These are phyloP conservation scores for Chamaea fasciata DNA, from an alignment of 2,113 vertebrate genomes.

Conservation along the genomic window DNA sequence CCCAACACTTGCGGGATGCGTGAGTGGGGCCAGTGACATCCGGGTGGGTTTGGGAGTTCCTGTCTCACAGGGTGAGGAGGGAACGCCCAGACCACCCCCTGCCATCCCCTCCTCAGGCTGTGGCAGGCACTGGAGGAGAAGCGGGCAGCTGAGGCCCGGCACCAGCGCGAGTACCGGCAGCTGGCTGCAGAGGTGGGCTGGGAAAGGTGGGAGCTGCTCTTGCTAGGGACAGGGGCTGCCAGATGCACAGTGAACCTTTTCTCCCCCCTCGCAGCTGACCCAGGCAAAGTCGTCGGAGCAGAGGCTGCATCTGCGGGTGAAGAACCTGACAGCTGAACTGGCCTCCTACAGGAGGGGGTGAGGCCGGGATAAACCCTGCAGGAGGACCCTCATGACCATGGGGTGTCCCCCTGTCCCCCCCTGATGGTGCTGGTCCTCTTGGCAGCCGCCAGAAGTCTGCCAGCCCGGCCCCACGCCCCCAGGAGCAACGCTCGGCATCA, in stretches of 20 bases:
- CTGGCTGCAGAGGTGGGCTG: not conserved
- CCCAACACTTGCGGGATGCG: not conserved
- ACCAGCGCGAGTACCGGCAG: not conserved
- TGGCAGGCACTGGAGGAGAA: not conserved
- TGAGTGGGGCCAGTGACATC: not conserved
- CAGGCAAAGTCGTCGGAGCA: not conserved
- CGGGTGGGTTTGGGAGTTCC: not conserved
- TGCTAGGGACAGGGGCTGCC: not conserved
- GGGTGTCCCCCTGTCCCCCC: not conserved
- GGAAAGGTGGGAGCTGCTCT: not conserved
- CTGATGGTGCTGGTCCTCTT: not conserved
- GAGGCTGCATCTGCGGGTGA: not conserved
- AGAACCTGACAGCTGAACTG: not conserved
- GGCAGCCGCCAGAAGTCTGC: slow-evolving; percentile 70
- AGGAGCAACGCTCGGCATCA: slow-evolving; percentile 71
- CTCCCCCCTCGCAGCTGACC: not conserved
- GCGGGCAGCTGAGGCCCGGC: not conserved
- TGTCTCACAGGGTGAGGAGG: not conserved
- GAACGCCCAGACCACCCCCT: not conserved
- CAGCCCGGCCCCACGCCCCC: not conserved
- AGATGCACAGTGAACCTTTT: not conserved
- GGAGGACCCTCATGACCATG: not conserved
- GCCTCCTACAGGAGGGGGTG: not conserved
- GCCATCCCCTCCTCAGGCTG: not conserved
- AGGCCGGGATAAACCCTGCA: not conserved